Evolutionary conservation across 2,888 invertebrate genomes (phyloP).

Genomic region (Steinernema carpocapsae): DNA sequence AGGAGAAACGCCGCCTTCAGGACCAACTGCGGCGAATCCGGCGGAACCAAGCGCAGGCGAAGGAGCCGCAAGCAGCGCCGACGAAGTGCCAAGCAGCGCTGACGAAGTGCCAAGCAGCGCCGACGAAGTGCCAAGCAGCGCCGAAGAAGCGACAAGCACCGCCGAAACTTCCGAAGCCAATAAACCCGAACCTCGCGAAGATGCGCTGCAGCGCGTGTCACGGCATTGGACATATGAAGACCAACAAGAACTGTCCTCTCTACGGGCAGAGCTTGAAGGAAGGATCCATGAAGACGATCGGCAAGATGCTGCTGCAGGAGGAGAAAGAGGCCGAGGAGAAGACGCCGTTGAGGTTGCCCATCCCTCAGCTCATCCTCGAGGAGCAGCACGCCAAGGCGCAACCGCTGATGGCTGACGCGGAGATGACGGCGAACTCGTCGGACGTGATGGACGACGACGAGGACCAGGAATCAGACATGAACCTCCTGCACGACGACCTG

Average conservation of each 20-base stretch:
- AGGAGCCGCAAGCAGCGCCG: slow-evolving; percentile 80
- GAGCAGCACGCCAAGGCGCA: slow-evolving; percentile 41
- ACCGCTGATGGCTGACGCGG: background rate
- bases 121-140: slow-evolving; percentile 74
- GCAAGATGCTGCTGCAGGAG: slow-evolving; percentile 70
- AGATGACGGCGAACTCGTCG: background rate
- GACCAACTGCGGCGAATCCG: slow-evolving; percentile 87
- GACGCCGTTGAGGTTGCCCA: slow-evolving; percentile 40
- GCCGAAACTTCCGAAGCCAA: slow-evolving; percentile 69
- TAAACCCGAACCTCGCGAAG: slow-evolving; percentile 62
- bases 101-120: slow-evolving; percentile 74
- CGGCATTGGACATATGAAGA: slow-evolving; percentile 80
- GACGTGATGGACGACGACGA: slow-evolving; percentile 32
- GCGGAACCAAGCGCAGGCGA: slow-evolving; percentile 72
- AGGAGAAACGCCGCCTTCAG: slow-evolving; percentile 86
- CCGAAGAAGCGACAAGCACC: slow-evolving; percentile 51
- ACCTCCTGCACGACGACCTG: slow-evolving; percentile 49
- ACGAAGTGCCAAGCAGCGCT: slow-evolving; percentile 74
- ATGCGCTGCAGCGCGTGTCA: slow-evolving; percentile 89
- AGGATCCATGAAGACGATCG: slow-evolving; percentile 48
- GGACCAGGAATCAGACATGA: slow-evolving; percentile 41
- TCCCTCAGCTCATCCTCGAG: slow-evolving; percentile 43
- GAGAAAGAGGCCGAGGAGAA: slow-evolving; percentile 34
- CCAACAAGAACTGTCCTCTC: slow-evolving; percentile 94
- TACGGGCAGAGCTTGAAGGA: slow-evolving; percentile 75